Evolutionary conservation across 92 coral and sea anemone genomes (phyloP), one percentile per base, ranked within the genome.

Genomic region (Epizoanthus ramosus): DNA sequence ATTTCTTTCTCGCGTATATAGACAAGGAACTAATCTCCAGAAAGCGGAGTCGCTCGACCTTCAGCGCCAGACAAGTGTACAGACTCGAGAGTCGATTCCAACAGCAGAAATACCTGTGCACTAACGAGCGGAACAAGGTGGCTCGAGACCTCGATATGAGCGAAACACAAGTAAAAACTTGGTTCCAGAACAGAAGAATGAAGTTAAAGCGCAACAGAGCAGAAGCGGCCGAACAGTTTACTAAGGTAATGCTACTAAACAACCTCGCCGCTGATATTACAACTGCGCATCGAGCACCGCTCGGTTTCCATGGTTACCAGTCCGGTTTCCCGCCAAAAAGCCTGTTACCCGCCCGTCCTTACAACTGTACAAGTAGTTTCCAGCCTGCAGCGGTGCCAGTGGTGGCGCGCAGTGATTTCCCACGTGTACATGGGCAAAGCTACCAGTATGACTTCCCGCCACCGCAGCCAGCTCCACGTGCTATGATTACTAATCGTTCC

Each of bases 181-280:
- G 72, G 72, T 67, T 67, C 9, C 72, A 67, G 72, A 67, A 67
- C 41, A 67, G 72, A 13, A 67, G 72, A 5, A 67, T 67, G 72
- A 67, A 67, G 12, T 43, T 67, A 13, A 67, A 67, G 22, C 72
- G 50, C 10, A 31, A 67, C 5, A 67, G 72, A 67, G 50, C 72
- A 3, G 72, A 67, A 19, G 72, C 50, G n/a, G 72, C 71, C 9
- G 45, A 67, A 67, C 72, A 67, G 18, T 67, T 35, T 24, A 67
- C 72, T 12, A 67, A 67, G 23, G 31, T 67, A 19, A 33, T 67
- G 72, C 6, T 67, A 33, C 72, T 33, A 0, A 67, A 67, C 72
- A 67, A 67, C 3, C 72, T 67, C 1, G 72, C 72, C 9, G 15
- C 72, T 16, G 15, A 33, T 12, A 23, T 67, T 4, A 28, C 50